phyloP scores from a whole-genome alignment of 2,888 invertebrate genomes.

The Cephus sareptanus region DNA sequence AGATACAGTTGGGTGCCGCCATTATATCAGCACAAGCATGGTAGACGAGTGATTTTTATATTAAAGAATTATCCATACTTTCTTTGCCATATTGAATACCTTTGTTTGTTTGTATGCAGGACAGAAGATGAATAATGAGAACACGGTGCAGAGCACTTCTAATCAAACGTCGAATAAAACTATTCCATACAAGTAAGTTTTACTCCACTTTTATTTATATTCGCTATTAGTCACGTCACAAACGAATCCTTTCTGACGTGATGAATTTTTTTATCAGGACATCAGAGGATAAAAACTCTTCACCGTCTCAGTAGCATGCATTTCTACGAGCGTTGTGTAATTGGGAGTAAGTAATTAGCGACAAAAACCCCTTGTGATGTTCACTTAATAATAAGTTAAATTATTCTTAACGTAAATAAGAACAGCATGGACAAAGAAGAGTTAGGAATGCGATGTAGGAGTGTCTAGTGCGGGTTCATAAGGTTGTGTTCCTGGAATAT shows the following conservation, averaged over 20 bases:
- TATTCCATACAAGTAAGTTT: slow-evolving; percentile 49
- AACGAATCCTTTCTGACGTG: neutral
- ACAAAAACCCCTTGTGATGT: neutral
- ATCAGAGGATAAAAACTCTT: slow-evolving; percentile 22
- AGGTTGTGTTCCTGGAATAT: neutral
- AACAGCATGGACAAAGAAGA: neutral
- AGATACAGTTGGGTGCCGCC: slow-evolving; percentile 59
- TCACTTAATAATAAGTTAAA: neutral
- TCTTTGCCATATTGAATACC: neutral
- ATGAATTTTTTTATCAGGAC: neutral
- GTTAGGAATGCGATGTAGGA: neutral
- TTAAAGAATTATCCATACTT: neutral
- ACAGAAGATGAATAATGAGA: slow-evolving; percentile 46
- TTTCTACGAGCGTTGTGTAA: neutral
- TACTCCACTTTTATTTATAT: neutral
- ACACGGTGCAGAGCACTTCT: slow-evolving; percentile 34
- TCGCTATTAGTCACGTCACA: neutral
- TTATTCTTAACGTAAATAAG: neutral
- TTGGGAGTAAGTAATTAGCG: neutral
- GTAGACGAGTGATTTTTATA: slow-evolving; percentile 24
- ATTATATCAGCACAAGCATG: slow-evolving; percentile 54
- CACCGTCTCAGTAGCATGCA: slow-evolving; percentile 29
- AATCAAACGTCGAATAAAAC: slow-evolving; percentile 40
- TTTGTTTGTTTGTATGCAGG: slow-evolving; percentile 26
- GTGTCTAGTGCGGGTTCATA: neutral